These are phyloP conservation scores for Melangyna quadrimaculata DNA, from an alignment of 2,888 invertebrate species.

Conservation along the genomic window DNA sequence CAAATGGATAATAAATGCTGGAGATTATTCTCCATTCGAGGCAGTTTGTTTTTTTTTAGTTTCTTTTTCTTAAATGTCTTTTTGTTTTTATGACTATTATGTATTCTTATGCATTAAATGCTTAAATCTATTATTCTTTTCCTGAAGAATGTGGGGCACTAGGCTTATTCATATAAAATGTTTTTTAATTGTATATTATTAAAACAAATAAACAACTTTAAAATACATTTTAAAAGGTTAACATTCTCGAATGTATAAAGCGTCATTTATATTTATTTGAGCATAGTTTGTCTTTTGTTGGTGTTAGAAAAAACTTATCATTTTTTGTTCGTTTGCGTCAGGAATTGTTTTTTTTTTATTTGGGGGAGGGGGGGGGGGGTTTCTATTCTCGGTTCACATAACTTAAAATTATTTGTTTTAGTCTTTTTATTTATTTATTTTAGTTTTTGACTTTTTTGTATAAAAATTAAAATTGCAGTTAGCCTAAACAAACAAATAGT, in stretches of 20 bases:
- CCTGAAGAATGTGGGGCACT: slow-evolving; percentile 11
- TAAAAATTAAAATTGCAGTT: slow-evolving; percentile 57
- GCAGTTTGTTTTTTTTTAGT: neutral
- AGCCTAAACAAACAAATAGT: slow-evolving; percentile 58
- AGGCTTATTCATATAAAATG: neutral
- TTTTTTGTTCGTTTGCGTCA: slow-evolving; percentile 5
- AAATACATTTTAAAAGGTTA: no score
- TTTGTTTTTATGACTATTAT: slow-evolving; percentile 1
- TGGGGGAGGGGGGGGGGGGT: no score
- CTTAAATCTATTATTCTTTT: neutral
- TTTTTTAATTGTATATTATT: neutral
- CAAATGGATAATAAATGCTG: slow-evolving; percentile 35
- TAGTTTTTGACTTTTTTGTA: slow-evolving; percentile 32
- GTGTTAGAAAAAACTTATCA: slow-evolving; percentile 20
- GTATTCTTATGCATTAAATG: neutral
- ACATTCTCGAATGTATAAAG: neutral
- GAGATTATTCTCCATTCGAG: slow-evolving; percentile 22
- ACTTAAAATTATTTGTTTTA: slow-evolving; percentile 52
- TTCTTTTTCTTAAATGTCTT: neutral
- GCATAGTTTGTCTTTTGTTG: slow-evolving; percentile 17
- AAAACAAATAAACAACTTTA: neutral
- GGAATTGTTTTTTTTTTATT: neutral
- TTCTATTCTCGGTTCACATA: slow-evolving; percentile 60
- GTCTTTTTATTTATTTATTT: slow-evolving; percentile 21
- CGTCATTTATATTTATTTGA: neutral